Evolutionary conservation across 2,888 invertebrate species (phyloP).

Genomic region (Drosophila anomalata): DNA sequence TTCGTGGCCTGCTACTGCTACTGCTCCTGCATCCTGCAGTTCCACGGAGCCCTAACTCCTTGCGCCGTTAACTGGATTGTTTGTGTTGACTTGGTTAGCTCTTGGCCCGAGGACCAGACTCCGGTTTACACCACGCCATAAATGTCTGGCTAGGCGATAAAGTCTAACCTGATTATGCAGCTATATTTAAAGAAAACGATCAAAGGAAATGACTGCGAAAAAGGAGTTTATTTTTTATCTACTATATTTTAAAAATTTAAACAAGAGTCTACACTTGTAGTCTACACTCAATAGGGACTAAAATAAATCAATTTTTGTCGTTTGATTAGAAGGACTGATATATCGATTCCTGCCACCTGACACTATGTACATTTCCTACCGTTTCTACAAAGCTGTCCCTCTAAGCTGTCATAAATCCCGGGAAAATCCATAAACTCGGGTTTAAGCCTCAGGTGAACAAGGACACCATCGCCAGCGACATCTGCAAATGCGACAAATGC

Average conservation of each 20-base stretch:
- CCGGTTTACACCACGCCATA: slow-evolving; percentile 47
- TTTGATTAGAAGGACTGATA: neutral
- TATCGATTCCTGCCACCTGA: slow-evolving; percentile 8
- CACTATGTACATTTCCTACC: neutral
- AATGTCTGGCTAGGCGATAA: slow-evolving; percentile 51
- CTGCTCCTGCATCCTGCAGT: neutral
- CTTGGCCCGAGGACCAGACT: slow-evolving; percentile 31
- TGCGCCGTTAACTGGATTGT: slow-evolving; percentile 21
- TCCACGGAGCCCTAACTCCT: slow-evolving; percentile 1
- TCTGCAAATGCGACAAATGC: slow-evolving; percentile 51
- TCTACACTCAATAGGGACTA: neutral
- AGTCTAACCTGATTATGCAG: slow-evolving; percentile 49
- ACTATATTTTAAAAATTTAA: neutral
- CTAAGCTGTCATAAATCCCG: slow-evolving; percentile 50
- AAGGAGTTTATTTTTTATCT: neutral
- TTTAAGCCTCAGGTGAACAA: slow-evolving; percentile 38
- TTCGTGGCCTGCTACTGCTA: neutral
- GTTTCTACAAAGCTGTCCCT: slow-evolving; percentile 26
- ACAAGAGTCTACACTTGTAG: too few relatives aligned
- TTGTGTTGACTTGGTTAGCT: slow-evolving; percentile 44
- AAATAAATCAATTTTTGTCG: neutral
- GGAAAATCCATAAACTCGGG: slow-evolving; percentile 27
- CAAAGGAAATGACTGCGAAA: slow-evolving; percentile 29
- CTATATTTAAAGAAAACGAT: slow-evolving; percentile 24
- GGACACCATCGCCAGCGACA: slow-evolving; percentile 19